Percentiles rank a stretch among this genome's conserved stretches.
These are phyloP conservation scores for Drosophila setifemur DNA, from an alignment of 1,140 invertebrate genomes.

Conservation along the genomic window DNA sequence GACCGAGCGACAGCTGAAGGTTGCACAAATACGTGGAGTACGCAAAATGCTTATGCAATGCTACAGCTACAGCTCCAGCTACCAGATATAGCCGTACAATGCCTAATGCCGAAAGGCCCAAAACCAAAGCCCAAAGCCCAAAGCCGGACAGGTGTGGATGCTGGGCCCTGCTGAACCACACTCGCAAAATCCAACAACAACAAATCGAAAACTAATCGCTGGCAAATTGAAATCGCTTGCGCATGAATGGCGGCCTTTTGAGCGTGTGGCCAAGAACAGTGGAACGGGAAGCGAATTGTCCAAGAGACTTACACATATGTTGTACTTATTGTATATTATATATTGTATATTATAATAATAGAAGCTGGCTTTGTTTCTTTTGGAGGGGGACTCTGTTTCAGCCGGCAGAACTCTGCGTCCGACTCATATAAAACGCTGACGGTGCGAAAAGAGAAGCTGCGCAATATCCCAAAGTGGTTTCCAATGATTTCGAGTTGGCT, in stretches of 20 bases:
- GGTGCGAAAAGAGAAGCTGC: conserved; percentile 60
- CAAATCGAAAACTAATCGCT: conserved; percentile 45
- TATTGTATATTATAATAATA: conserved; percentile 13
- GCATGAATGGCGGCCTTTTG: conserved; percentile 54
- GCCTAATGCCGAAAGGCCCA: neutral
- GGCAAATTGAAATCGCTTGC: conserved; percentile 44
- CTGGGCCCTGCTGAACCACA: conserved; percentile 3
- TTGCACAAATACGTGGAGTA: conserved; percentile 62
- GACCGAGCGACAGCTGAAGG: conserved; percentile 67
- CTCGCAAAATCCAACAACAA: neutral
- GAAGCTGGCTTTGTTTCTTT: conserved; percentile 51
- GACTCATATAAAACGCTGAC: conserved; percentile 68
- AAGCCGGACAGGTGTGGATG: conserved; percentile 22
- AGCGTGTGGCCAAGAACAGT: conserved; percentile 47
- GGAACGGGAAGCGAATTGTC: conserved; percentile 63
- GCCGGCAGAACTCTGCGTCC: conserved; percentile 37
- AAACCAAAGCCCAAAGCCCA: neutral
- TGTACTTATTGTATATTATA: conserved; percentile 5
- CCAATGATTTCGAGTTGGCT: conserved; percentile 28
- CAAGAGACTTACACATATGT: conserved; percentile 4
- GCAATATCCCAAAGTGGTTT: conserved; percentile 57
- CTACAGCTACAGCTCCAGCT: neutral
- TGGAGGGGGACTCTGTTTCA: conserved; percentile 27
- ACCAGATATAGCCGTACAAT: conserved; percentile 6
- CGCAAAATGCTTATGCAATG: conserved; percentile 45